Evolutionary conservation across 2,888 invertebrate species (phyloP).

Genomic region (Phania funesta): DNA sequence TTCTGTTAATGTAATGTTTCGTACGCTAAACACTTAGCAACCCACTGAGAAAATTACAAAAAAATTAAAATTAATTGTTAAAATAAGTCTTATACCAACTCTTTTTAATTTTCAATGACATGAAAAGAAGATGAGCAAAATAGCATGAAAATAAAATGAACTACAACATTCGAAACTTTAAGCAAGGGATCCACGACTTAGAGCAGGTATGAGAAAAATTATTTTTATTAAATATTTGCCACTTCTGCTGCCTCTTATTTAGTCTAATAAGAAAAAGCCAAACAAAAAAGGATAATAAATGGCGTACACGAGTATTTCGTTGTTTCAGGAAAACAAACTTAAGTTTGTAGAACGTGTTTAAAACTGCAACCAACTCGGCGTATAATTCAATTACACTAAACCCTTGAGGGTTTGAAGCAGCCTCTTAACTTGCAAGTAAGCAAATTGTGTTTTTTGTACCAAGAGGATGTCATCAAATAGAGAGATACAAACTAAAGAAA

Average conservation of each 20-base stretch:
- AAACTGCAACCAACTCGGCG: conserved; percentile 60
- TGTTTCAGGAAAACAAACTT: conserved; percentile 50
- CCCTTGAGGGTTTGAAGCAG: conserved; percentile 65
- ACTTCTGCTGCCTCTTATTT: conserved; percentile 3
- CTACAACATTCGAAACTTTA: conserved; percentile 27
- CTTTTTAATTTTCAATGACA: conserved; percentile 56
- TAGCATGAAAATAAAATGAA: conserved; percentile 1
- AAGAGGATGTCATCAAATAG: conserved; percentile 30
- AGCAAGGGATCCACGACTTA: background rate
- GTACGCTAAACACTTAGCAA: conserved; percentile 10
- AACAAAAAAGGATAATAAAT: conserved; percentile 5
- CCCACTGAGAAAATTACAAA: background rate
- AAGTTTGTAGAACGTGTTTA: conserved; percentile 61
- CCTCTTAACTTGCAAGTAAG: conserved; percentile 49
- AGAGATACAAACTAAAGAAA: conserved; percentile 28
- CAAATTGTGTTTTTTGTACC: conserved; percentile 52
- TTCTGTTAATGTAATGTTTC: background rate
- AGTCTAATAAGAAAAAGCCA: background rate
- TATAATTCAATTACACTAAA: conserved; percentile 66
- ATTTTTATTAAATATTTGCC: background rate
- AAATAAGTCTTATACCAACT: conserved; percentile 41
- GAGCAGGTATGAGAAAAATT: conserved; percentile 14
- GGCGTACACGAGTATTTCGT: background rate
- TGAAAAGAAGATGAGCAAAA: conserved; percentile 35
- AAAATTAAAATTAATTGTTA: background rate